Conservation (phyloP, 35 echinoderm and acorn worm species). For the Acanthaster planci region DNA sequence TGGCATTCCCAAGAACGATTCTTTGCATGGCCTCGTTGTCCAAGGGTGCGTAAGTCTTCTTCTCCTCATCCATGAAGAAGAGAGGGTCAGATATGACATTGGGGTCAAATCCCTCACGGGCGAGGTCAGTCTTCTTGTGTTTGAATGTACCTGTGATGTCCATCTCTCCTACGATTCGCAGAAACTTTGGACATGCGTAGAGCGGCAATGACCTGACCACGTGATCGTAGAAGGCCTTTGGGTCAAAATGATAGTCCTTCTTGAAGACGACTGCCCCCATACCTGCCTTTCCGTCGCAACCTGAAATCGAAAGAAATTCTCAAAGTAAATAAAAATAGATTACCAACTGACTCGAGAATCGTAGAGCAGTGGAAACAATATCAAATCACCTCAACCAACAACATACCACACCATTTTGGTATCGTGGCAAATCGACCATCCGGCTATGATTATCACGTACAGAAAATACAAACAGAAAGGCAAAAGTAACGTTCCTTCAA, state of each 20-base stretch:
- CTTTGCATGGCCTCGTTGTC: neutral
- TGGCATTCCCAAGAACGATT: constrained; percentile 12
- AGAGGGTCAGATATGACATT: constrained; percentile 45
- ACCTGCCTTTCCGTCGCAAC: constrained; percentile 59
- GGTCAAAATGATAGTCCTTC: constrained; percentile 28
- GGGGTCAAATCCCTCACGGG: constrained; percentile 63
- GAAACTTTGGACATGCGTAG: constrained; percentile 69
- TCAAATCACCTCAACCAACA: too few relatives aligned
- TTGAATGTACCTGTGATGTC: constrained; percentile 75
- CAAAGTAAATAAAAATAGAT: too few relatives aligned
- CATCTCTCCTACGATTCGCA: constrained; percentile 55
- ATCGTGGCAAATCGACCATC: too few relatives aligned
- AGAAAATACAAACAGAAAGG: too few relatives aligned
- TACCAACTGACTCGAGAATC: too few relatives aligned
- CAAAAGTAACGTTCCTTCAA: too few relatives aligned
- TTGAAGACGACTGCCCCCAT: constrained; percentile 59
- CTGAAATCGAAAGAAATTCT: constrained; percentile 13
- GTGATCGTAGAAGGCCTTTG: constrained; percentile 45
- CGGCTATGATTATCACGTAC: too few relatives aligned
- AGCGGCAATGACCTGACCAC: constrained; percentile 34
- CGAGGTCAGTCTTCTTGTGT: constrained; percentile 60
- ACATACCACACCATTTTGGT: neutral
- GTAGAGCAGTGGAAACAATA: too few relatives aligned
- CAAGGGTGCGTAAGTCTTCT: constrained; percentile 51
- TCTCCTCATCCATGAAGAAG: constrained; percentile 40